Base-by-base conservation (phyloP, 2,113 vertebrate species). In the Zootoca vivipara region DNA sequence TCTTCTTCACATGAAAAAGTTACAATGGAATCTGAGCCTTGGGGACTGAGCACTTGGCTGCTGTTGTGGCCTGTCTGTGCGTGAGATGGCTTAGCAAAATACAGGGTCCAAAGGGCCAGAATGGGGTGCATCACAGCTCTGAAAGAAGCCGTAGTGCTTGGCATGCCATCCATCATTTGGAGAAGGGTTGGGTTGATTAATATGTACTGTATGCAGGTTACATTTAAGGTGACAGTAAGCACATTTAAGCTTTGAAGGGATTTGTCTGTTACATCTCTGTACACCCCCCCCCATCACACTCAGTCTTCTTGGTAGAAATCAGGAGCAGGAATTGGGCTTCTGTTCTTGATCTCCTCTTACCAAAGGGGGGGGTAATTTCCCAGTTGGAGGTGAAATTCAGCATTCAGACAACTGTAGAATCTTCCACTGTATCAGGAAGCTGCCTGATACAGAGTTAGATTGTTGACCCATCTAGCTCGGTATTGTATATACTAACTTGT, bases 11-110 rank as follows among this genome's bases (percentile, higher is more conserved):
- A 3, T 28, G 80, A 88, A 89, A 15, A 87, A 81, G 85, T 72
- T 87, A 86, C 87, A 73, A 72, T 77, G 93, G 91, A 94, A 95
- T 80, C 6, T 0, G 95, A 96, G 93, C 92, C 88, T 77, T 22
- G 72, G 88, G 91, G 65, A 24, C 52, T 73, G 69, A 87, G 42
- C 85, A 78, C 7, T 0, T 3, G 87, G 92, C 84, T 26, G 35
- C 90, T 89, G 78, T 72, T 75, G 72, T 2, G n/a, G 86, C 85
- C 82, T 62, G 77, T 70, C 79, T 52, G 67, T 90, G 79, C 58
- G 0, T 0, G 8, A n/a, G 2, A 42, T 35, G 70, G 62, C 58
- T 18, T 65, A 82, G 86, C 40, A 73, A 56, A 74, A 33, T 4
- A 1, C 0, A 0, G 3, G 5, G 65, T 20, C 72, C 42, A 28